Base-by-base conservation (phyloP, 1,140 invertebrate species). In the Drosophila oshimai region DNA sequence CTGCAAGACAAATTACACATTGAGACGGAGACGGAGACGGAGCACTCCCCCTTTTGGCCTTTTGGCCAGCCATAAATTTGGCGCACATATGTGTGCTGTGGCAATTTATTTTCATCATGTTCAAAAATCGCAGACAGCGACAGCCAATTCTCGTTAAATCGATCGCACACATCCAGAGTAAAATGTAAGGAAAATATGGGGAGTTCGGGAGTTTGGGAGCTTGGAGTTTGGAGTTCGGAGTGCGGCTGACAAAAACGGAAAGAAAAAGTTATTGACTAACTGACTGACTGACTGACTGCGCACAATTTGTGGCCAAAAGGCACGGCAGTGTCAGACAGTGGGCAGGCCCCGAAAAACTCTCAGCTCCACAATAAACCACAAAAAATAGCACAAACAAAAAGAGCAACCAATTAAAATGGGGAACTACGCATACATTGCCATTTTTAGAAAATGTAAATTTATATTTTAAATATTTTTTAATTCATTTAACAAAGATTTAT, bases 41-140 rank as follows among this genome's bases (percentile, higher is more conserved):
- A 7, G 20, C 28, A 29, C 54, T 28, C 29, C 45, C 37, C 15
- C 75, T 17, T n/a, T 34, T 45, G 10, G 26, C 75, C 13, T n/a
- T 34, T 45, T 13, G 26, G 24, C 29, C 28, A 33, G 54, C 55
- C 79, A 75, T 86, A 84, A 84, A 84, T 83, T 78, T 50, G 54
- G 42, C 50, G 57, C 67, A 86, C 81, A 87, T 87, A 79, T 86
- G 69, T 80, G 73, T 68, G 68, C 57, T 61, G 74, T n/a, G 78
- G 39, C 80, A 87, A 86, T 86, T 86, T 86, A 86, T 86, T 86
- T 86, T 86, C 80, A 86, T 86, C 80, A 71, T 45, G 55, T 62
- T 73, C 65, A 55, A 84, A 81, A 83, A 51, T 72, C 54, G 67
- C 67, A 72, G 68, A 72, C 68, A 46, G 61, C 54, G n/a, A n/a